Base-by-base conservation (phyloP, 2,113 vertebrate genomes). In the Ageneiosus marmoratus region DNA sequence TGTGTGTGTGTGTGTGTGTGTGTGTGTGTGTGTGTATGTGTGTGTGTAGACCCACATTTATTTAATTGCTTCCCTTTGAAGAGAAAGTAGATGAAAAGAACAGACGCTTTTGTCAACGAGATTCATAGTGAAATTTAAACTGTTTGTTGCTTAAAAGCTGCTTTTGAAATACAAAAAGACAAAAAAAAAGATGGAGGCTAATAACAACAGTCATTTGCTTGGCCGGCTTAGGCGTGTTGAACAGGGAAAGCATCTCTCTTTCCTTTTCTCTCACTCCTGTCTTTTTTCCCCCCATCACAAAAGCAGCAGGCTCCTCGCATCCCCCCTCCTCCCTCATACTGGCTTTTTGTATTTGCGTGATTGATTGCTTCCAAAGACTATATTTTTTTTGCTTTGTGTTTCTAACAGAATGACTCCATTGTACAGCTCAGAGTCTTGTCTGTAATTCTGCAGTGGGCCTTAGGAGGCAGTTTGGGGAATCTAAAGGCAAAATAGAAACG, bases 101-200 rank as follows among this genome's bases (percentile, higher is more conserved):
- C 74, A 53, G 65, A 82, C 65, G 85, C 77, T 80, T 74, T 83
- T 83, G 87, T 84, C 73, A 53, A n/a, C 18, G 63, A 76, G 80
- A 88, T 88, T 85, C 86, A 22, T 78, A 84, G 87, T 87, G 86
- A 89, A 90, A 91, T 91, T 89, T 86, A 91, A 90, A 89, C 77
- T 88, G 86, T 89, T 91, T 87, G 89, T 86, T 81, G 78, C 89
- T 88, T 88, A 85, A 92, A 92, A 91, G 86, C 85, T 77, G 88
- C 86, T 89, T 92, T 92, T 91, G 86, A 92, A 92, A 91, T 86
- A 75, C 75, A 80, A 89, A 76, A 91, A 92, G 91, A 90, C 91
- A 87, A 84, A 24, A 91, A 90, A 78, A 84, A 84, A 89, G 82
- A 89, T 67, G 58, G 63, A 84, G 77, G 83, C 75, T 80, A 90